Base-by-base conservation (phyloP, 2,888 invertebrate genomes). In the Calliopum simillimum region DNA sequence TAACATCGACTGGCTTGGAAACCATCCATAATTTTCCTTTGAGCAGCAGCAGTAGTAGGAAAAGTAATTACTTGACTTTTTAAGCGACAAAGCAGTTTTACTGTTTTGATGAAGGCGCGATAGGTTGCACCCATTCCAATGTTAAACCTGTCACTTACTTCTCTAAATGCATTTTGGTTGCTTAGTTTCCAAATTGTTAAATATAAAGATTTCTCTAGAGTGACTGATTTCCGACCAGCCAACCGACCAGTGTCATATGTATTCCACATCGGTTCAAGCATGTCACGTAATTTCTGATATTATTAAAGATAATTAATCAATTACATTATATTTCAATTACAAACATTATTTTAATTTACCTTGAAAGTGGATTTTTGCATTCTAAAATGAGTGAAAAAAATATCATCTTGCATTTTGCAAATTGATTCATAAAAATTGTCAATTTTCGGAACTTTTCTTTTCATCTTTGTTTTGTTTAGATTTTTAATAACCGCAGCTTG, bases 161-260 rank as follows among this genome's bases (percentile, higher is more conserved):
- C 21, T n/a, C 1, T 51, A 4, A 4, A 12, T 12, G 5, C n/a
- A 19, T 14, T 51, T n/a, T 5, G 16, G 51, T 16, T 16, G 16
- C 3, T n/a, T 51, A 63, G 63, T 5, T 63, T 47, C 33, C 51
- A 63, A 14, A 33, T 49, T 49, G 51, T 49, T 13, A 63, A 23
- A 25, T 51, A 33, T 25, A 63, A 51, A 25, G 23, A 49, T 25
- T 63, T 44, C 3, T 25, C 63, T 13, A 51, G 49, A 21, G 63
- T 23, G 16, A 16, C n/a, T 21, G 5, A 14, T 21, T 3, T 4
- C 12, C 51, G 19, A 3, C 21, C 19, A 49, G n/a, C n/a, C n/a
- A n/a, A n/a, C n/a, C n/a, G n/a, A n/a, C n/a, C n/a, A 12, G n/a
- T 2, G 3, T 14, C 0, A n/a, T 8, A 49, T 2, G 2, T 19